Base-by-base conservation (phyloP, 2,888 invertebrate genomes). In the Pandemis heparana region DNA sequence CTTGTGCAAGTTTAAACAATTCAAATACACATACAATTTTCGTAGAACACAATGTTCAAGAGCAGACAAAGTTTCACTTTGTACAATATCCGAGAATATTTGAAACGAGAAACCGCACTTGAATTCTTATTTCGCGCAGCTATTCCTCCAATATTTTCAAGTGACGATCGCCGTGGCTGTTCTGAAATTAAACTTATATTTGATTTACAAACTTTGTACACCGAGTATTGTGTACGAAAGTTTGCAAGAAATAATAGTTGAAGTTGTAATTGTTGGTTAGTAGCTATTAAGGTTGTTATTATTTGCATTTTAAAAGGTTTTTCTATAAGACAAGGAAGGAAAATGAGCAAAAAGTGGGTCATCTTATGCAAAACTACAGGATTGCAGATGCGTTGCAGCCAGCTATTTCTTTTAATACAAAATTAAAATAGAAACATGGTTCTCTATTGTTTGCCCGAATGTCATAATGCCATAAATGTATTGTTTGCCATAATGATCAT, bases 171-270 rank as follows among this genome's bases (percentile, higher is more conserved):
- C 71, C 4, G 32, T 16, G 39, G 60, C 60, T 48, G 59, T 71
- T 71, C 51, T n/a, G 38, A 51, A 71, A 71, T 66, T 56, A 71
- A 71, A 71, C 48, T 71, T 66, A 32, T 71, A 71, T 65, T 66
- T 61, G 65, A 71, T 66, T 60, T 65, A 60, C n/a, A 48, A 71
- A 71, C 41, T 71, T 71, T 7, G 48, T 48, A 59, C 60, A 14
- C 38, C 9, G 51, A 60, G 41, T 60, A 43, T 59, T 14, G 32
- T 8, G 56, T 51, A 60, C 51, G 65, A 59, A 16, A 41, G 10
- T 46, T 64, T 46, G 38, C 39, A 60, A 68, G 59, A 60, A 65
- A 39, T 65, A 18, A 16, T 38, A 51, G 48, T 71, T 16, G 65
- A 56, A 59, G 7, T 43, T 12, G 43, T 12, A 43, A 43, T 10